A percentile compares a stretch with the other conserved stretches of the same genome.
Conservation (phyloP, 2,888 invertebrate species). For the Mimumesa dahlbomi region DNA sequence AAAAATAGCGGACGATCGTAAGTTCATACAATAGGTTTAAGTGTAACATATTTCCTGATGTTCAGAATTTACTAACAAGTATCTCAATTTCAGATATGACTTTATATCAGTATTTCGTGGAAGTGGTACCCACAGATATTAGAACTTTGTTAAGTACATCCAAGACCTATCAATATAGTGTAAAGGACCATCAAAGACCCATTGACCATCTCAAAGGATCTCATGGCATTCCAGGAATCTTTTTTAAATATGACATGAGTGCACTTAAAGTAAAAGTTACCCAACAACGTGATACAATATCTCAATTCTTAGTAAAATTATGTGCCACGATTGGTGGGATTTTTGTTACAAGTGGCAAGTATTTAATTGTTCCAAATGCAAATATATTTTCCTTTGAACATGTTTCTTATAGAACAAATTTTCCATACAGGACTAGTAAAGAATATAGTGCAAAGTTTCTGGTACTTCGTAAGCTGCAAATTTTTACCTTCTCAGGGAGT, state of each 20-base stretch:
- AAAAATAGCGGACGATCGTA: constrained; percentile 87
- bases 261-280: constrained; percentile 92
- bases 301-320: constrained; percentile 91
- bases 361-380: constrained; percentile 69
- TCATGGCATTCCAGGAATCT: constrained; percentile 96
- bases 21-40: constrained; percentile 66
- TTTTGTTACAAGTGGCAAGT: constrained; percentile 89
- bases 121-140: constrained; percentile 98
- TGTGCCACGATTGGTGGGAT: constrained; percentile 97
- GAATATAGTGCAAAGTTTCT: constrained; percentile 71
- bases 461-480: constrained; percentile 70
- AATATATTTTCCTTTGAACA: constrained; percentile 65
- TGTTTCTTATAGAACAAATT: constrained; percentile 6
- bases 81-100: constrained; percentile 88
- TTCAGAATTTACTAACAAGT: not conserved
- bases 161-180: constrained; percentile 95
- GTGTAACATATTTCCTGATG: not conserved
- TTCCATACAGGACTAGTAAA: constrained; percentile 70
- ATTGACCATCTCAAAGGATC: constrained; percentile 89
- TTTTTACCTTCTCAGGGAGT: constrained; percentile 54
- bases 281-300: constrained; percentile 88
- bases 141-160: constrained; percentile 87
- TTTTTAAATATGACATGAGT: constrained; percentile 96
- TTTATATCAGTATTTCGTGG: constrained; percentile 95
- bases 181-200: constrained; percentile 92